Percentiles rank a stretch among this genome's conserved stretches.
These are phyloP conservation scores for Sthenelais limicola DNA, from an alignment of 2,888 invertebrate species.

Conservation along the genomic window DNA sequence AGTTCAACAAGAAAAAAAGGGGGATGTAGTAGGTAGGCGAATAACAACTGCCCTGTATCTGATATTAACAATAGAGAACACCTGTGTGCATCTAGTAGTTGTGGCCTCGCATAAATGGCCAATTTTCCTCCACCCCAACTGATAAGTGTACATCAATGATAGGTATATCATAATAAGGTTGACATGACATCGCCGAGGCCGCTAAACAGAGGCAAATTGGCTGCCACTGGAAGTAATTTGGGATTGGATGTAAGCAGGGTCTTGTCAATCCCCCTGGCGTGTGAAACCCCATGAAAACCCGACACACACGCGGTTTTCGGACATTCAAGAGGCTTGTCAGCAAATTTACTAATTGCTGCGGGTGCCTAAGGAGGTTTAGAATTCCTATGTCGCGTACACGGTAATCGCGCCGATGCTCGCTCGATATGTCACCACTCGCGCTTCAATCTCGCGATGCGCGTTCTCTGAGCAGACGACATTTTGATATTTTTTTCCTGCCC, in stretches of 20 bases:
- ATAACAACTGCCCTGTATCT: no score
- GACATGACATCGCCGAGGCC: neutral
- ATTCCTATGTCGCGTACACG: slow-evolving; percentile 4
- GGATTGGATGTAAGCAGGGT: slow-evolving; percentile 2
- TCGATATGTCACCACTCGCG: neutral
- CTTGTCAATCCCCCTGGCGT: neutral
- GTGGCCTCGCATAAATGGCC: no score
- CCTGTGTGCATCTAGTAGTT: no score
- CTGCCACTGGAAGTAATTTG: slow-evolving; percentile 6
- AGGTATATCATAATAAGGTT: neutral
- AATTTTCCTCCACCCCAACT: slow-evolving; percentile 19
- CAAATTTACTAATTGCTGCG: slow-evolving; percentile 31
- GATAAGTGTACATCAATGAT: slow-evolving; percentile 17
- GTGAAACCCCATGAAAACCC: neutral
- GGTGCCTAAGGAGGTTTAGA: neutral
- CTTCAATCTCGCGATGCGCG: slow-evolving; percentile 13
- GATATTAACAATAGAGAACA: no score
- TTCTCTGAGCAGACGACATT: no score
- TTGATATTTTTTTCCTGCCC: no score
- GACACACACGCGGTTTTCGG: neutral
- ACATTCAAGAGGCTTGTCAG: slow-evolving; percentile 5
- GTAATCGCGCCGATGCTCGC: neutral
- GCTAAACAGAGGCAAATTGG: slow-evolving; percentile 3
- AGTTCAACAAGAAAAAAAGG: no score
- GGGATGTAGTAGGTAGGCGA: no score